Evolutionary conservation across 2,113 vertebrate genomes (phyloP).

Genomic region (Cephalopholis sonnerati): DNA sequence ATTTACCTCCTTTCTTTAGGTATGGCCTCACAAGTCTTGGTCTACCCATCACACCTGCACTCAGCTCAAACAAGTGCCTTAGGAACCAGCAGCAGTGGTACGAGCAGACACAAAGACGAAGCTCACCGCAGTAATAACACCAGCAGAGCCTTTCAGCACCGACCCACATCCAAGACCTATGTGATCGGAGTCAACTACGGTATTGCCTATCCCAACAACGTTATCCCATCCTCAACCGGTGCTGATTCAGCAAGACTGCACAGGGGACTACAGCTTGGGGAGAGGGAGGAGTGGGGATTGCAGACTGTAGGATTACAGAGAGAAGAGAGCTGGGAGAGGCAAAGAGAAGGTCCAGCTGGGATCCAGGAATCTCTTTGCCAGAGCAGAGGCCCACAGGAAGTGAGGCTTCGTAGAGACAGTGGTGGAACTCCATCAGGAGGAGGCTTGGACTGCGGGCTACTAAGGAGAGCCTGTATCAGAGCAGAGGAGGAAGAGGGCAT

Average conservation of each 20-base stretch:
- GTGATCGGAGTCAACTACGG: conserved; percentile 94
- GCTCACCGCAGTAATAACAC: conserved; percentile 80
- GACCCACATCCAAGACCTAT: conserved; percentile 87
- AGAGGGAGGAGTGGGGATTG: conserved; percentile 84
- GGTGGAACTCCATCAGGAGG: conserved; percentile 53
- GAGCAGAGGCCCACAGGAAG: conserved; percentile 52
- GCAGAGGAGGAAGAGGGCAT: conserved; percentile 48
- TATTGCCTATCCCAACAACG: conserved; percentile 88
- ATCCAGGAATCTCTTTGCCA: conserved; percentile 70
- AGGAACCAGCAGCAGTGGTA: conserved; percentile 86
- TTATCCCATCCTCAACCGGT: conserved; percentile 83
- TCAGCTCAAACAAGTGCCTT: conserved; percentile 99
- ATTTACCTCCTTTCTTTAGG: conserved; percentile 79
- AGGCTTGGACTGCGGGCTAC: conserved; percentile 52
- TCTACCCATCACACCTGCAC: conserved; percentile 97
- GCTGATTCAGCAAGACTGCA: conserved; percentile 48
- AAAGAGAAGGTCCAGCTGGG: conserved; percentile 53
- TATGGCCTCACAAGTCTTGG: conserved; percentile 99
- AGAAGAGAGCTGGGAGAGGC: conserved; percentile 81
- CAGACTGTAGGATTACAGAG: conserved; percentile 86
- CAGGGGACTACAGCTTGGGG: conserved; percentile 16
- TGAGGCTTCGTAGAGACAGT: conserved; percentile 47
- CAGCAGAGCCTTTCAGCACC: conserved; percentile 92
- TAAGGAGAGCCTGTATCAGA: conserved; percentile 48
- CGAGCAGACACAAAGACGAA: conserved; percentile 94